phyloP scores from a whole-genome alignment of 1,140 invertebrate genomes.

The Cydia splendana region DNA sequence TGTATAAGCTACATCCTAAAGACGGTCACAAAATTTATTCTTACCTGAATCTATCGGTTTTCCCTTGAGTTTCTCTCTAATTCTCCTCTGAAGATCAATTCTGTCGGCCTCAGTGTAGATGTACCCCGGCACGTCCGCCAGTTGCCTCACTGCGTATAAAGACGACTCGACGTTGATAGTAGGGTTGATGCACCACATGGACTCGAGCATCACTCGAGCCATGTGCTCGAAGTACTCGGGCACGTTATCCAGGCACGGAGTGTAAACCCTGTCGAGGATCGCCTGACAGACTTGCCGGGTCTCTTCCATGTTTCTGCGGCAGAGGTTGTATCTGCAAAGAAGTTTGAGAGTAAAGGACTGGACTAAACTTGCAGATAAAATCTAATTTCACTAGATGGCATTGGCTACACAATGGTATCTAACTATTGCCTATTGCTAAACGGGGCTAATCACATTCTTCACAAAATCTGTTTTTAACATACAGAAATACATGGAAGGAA shows the following conservation, averaged over 20 bases:
- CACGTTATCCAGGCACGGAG: conserved; percentile 68
- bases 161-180: conserved; percentile 54
- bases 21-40: neutral
- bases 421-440: too few relatives aligned
- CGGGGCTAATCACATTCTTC: too few relatives aligned
- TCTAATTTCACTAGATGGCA: too few relatives aligned
- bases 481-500: too few relatives aligned
- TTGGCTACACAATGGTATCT: too few relatives aligned
- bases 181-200: conserved; percentile 71
- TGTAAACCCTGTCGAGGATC: conserved; percentile 67
- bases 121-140: conserved; percentile 68
- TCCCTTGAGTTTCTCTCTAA: conserved; percentile 49
- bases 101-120: conserved; percentile 61
- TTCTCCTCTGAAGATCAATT: conserved; percentile 44
- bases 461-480: too few relatives aligned
- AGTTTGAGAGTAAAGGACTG: too few relatives aligned
- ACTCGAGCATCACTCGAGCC: conserved; percentile 71
- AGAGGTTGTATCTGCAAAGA: conserved; percentile 81
- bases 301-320: conserved; percentile 68
- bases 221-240: conserved; percentile 77
- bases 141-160: conserved; percentile 57
- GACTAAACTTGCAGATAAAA: too few relatives aligned
- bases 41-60: conserved; percentile 58
- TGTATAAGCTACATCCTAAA: too few relatives aligned
- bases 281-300: conserved; percentile 69